phyloP scores from a whole-genome alignment of 2,888 invertebrate genomes.

The Hesperia comma region DNA sequence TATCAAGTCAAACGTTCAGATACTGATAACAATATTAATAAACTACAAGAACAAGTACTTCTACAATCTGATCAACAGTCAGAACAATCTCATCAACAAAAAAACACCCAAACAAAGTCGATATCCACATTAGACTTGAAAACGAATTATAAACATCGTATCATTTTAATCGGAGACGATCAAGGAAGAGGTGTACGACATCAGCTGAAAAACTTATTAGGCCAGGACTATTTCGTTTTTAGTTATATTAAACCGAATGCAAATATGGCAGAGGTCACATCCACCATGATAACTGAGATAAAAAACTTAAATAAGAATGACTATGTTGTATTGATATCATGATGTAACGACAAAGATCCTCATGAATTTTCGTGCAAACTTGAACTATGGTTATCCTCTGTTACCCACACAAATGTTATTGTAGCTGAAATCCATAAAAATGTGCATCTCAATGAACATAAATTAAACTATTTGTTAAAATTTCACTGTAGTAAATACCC shows the following conservation, averaged over 20 bases:
- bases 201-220: not conserved
- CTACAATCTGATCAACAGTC: too few relatives aligned
- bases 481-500: not conserved
- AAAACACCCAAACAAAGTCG: too few relatives aligned
- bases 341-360: slow-evolving; percentile 3
- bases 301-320: not conserved
- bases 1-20: too few relatives aligned
- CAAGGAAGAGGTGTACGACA: not conserved
- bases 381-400: not conserved
- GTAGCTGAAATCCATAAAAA: slow-evolving; percentile 3
- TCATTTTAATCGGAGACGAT: slow-evolving; percentile 7
- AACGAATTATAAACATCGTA: slow-evolving; percentile 38
- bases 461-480: slow-evolving; percentile 4
- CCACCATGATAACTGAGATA: slow-evolving; percentile 3
- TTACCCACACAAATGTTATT: slow-evolving; percentile 1
- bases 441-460: not conserved
- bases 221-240: not conserved
- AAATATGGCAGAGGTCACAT: not conserved
- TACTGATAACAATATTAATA: too few relatives aligned
- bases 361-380: not conserved
- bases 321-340: not conserved
- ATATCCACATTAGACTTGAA: too few relatives aligned
- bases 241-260: not conserved
- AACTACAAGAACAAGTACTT: too few relatives aligned
- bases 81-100: too few relatives aligned